These are phyloP conservation scores for Lacanobia oleracea DNA, from an alignment of 2,888 invertebrate species.

Conservation along the genomic window DNA sequence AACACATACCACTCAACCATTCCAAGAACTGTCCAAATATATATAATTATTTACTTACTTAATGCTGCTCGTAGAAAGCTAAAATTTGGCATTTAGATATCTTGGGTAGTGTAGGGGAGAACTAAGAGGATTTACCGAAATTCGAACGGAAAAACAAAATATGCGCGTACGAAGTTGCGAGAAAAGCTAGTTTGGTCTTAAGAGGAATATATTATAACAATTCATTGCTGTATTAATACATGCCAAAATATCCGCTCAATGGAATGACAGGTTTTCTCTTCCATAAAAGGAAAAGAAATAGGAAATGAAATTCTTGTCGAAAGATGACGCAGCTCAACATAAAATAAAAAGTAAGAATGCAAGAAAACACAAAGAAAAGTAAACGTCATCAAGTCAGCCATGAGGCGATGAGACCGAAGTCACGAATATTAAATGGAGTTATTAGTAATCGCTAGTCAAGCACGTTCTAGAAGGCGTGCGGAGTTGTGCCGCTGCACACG, in stretches of 20 bases:
- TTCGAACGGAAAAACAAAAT: too few relatives aligned
- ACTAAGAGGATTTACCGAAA: too few relatives aligned
- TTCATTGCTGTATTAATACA: too few relatives aligned
- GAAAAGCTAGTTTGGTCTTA: too few relatives aligned
- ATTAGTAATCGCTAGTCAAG: constrained; percentile 30
- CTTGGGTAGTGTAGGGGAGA: too few relatives aligned
- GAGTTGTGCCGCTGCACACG: constrained; percentile 50
- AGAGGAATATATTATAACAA: too few relatives aligned
- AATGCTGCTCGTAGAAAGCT: too few relatives aligned
- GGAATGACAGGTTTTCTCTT: not conserved
- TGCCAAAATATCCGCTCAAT: too few relatives aligned
- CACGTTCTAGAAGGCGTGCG: constrained; percentile 47
- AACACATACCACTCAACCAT: not conserved
- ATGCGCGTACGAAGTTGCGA: too few relatives aligned
- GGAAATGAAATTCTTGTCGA: constrained; percentile 7
- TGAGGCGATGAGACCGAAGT: constrained; percentile 29
- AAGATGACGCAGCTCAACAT: not conserved
- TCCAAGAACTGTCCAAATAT: too few relatives aligned
- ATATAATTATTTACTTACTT: too few relatives aligned
- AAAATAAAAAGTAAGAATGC: constrained; percentile 13
- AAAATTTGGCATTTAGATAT: too few relatives aligned
- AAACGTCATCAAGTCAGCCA: constrained; percentile 35
- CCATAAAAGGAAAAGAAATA: not conserved
- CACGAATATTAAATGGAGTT: constrained; percentile 32
- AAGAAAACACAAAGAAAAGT: constrained; percentile 28